Evolutionary conservation across 2,113 vertebrate species (phyloP).

Genomic region (Gnathonemus echidnorhynchus): DNA sequence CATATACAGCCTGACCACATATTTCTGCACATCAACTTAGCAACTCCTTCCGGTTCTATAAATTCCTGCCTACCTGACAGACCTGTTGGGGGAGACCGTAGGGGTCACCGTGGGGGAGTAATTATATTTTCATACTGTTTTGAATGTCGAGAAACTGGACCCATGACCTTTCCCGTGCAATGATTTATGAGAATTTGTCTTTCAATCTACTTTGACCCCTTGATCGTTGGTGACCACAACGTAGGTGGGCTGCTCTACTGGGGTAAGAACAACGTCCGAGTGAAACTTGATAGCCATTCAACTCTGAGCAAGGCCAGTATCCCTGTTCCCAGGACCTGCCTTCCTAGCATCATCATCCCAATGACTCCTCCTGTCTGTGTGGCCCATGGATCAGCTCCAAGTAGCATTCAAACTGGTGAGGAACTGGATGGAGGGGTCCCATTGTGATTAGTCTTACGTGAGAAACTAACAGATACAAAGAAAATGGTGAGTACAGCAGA

Average conservation of each 20-base stretch:
- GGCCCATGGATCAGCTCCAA: neutral
- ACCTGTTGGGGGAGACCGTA: neutral
- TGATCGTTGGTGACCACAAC: neutral
- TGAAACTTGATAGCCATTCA: neutral
- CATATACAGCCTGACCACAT: neutral
- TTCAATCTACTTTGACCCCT: neutral
- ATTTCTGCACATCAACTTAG: neutral
- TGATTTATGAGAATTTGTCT: neutral
- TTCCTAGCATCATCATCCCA: neutral
- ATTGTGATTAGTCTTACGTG: neutral
- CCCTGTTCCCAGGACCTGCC: neutral
- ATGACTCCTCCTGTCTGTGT: neutral
- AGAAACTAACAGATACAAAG: neutral
- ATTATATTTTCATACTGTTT: neutral
- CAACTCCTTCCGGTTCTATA: neutral
- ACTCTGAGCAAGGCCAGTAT: neutral
- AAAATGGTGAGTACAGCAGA: neutral
- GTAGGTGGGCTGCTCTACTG: neutral
- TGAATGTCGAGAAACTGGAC: neutral
- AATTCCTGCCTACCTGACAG: neutral
- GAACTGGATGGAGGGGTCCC: neutral
- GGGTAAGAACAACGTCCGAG: neutral
- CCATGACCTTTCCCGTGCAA: neutral
- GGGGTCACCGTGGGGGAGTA: neutral
- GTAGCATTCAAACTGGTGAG: neutral